Base-by-base conservation (phyloP, 1,140 invertebrate species). In the Neodiprion virginianus region DNA sequence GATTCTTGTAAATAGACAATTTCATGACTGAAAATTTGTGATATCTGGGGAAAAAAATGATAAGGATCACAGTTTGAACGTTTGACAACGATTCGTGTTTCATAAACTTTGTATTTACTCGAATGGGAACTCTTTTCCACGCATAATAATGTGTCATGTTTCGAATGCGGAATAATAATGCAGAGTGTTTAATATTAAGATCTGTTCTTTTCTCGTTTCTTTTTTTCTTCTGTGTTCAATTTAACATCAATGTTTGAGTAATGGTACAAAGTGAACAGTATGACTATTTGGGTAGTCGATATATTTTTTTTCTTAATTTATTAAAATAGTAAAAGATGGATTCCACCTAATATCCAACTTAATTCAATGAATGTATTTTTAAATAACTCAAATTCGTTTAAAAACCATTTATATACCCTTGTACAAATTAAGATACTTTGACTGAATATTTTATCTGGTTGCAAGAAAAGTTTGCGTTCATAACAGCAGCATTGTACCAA, bases 371-470 rank as follows among this genome's bases (percentile, higher is more conserved):
- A 40, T 40, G 28, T 40, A 40, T 40, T 40, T 40, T 40, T 40
- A 40, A 40, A 40, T 40, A 40, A 40, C 28, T 40, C 28, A 40
- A 17, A 61, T 61, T 61, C 53, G 53, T 61, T 61, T 14, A 12
- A 61, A 14, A 61, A 61, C 11, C 11, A 61, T 14, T 14, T 14
- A 61, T 14, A 61, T 17, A 61, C 11, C n/a, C 11, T 61, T 61
- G 53, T 61, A 61, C 53, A 61, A 61, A 61, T 61, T 61, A 61
- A 17, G 53, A 61, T 61, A 61, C 53, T 61, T 61, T 61, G 53
- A 61, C 53, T 61, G 53, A 61, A 61, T 61, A 61, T 61, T 61
- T 61, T 61, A 61, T 61, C 53, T 61, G n/a, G n/a, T 61, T 61
- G 53, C 11, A 61, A 61, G n/a, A 61, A 61, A 61, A 11, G 2